Evolutionary conservation across 2,797 vertebrate species (phyloP).

Genomic region (Ispidina picta): DNA sequence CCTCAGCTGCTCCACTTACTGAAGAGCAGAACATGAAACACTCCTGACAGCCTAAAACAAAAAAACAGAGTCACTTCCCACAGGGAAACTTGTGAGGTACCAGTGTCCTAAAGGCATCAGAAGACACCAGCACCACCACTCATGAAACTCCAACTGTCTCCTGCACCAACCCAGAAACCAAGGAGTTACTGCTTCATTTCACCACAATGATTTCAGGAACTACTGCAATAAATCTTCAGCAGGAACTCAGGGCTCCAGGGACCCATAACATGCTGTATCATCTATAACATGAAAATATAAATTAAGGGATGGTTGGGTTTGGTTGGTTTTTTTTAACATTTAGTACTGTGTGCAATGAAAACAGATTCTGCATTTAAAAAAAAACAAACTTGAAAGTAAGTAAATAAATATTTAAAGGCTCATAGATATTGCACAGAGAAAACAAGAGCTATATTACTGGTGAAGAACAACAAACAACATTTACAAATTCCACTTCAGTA

Average conservation of each 20-base stretch:
- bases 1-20: neutral
- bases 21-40: neutral
- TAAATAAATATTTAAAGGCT: neutral
- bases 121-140: neutral
- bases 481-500: neutral
- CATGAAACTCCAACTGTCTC: neutral
- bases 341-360: neutral
- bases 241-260: constrained; percentile 2
- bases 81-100: neutral
- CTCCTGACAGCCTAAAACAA: neutral
- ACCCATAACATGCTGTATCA: neutral
- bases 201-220: neutral
- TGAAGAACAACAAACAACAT: neutral
- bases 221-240: neutral
- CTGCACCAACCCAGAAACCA: neutral
- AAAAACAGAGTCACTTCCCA: neutral
- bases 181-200: neutral
- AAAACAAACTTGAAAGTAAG: neutral
- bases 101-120: neutral
- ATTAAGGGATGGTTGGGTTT: neutral
- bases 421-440: neutral
- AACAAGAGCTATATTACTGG: neutral
- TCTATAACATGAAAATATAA: constrained; percentile 20
- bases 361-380: neutral
- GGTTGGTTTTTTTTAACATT: neutral